Conservation (phyloP, 1,140 invertebrate species). For the Brachionus sp. region DNA sequence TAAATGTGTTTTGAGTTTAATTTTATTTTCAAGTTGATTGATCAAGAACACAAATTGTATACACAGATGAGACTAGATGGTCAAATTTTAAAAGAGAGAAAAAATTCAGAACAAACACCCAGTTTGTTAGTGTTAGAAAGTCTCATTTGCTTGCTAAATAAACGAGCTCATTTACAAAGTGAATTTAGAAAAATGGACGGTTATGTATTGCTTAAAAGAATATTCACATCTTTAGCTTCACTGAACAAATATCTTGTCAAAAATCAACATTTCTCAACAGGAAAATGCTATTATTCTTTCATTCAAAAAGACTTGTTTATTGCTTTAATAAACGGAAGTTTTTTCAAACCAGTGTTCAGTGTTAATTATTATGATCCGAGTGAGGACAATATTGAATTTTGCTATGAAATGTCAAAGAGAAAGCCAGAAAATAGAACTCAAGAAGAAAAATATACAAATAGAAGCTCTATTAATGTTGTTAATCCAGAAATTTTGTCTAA, state of each 20-base stretch:
- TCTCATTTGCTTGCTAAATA: background rate
- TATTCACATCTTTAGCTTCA: constrained; percentile 22
- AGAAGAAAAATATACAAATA: background rate
- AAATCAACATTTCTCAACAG: background rate
- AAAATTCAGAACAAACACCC: background rate
- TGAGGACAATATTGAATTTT: background rate
- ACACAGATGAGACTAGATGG: background rate
- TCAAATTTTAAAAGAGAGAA: background rate
- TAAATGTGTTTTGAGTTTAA: too few species aligned
- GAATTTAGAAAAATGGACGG: constrained; percentile 44
- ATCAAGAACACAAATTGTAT: constrained; percentile 16
- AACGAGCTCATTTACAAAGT: background rate
- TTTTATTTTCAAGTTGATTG: background rate
- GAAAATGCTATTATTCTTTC: background rate
- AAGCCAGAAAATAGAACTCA: background rate
- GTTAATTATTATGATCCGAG: background rate
- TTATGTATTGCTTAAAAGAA: background rate
- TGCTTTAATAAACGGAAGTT: background rate
- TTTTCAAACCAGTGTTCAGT: constrained; percentile 2
- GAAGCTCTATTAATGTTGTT: background rate
- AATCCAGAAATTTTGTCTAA: constrained; percentile 15
- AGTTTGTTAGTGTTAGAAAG: constrained; percentile 8
- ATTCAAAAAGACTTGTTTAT: constrained; percentile 22
- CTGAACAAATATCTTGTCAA: background rate
- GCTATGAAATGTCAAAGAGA: background rate